phyloP scores from a whole-genome alignment of 2,797 vertebrate genomes.

The Artibeus lituratus region DNA sequence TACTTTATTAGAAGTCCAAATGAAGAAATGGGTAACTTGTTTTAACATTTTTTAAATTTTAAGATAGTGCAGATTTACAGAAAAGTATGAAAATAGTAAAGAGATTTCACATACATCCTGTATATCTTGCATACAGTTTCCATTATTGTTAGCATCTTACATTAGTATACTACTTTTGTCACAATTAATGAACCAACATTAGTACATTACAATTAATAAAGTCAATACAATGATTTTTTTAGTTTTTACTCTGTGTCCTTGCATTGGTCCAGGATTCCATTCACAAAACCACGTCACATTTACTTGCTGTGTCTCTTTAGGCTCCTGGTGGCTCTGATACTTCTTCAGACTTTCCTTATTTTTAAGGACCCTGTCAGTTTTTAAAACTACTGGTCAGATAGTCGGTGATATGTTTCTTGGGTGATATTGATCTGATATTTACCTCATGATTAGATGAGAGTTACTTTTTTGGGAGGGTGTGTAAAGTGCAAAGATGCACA shows the following conservation, averaged over 20 bases:
- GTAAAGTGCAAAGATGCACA: not conserved
- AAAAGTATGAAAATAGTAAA: not conserved
- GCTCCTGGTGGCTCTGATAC: not conserved
- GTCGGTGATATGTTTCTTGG: not conserved
- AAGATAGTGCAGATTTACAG: not conserved
- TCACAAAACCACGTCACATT: not conserved
- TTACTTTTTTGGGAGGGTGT: not conserved
- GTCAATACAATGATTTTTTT: not conserved
- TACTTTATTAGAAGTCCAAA: not conserved
- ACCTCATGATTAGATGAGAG: not conserved
- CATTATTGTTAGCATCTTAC: not conserved
- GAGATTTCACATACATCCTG: not conserved
- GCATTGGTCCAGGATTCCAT: not conserved
- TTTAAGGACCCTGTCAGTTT: not conserved
- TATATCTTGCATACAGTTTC: fast-evolving
- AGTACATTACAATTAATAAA: not conserved
- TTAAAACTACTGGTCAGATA: not conserved
- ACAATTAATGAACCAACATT: not conserved
- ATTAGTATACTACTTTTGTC: not conserved
- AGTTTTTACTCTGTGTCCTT: not conserved
- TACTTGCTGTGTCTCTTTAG: not conserved
- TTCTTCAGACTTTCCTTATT: not conserved
- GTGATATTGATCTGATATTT: not conserved
- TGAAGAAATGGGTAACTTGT: not conserved
- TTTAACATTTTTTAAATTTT: not conserved